phyloP scores from a whole-genome alignment of 1,140 invertebrate genomes.

The Anoplophora glabripennis region DNA sequence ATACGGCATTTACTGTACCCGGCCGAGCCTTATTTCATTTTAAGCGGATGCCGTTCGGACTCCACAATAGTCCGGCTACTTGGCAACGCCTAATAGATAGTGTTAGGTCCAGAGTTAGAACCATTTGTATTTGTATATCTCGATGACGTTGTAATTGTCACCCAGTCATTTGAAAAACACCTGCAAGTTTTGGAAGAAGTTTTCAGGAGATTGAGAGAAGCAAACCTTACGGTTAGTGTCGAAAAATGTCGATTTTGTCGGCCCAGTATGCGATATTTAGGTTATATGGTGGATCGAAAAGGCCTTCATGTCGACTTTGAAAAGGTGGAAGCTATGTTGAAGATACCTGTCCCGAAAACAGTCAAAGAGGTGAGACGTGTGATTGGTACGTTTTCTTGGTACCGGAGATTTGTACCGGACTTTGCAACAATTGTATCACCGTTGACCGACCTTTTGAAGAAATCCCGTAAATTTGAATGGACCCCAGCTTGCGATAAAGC shows the following conservation, averaged over 20 bases:
- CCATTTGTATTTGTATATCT: slow-evolving; percentile 34
- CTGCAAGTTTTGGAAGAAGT: slow-evolving; percentile 14
- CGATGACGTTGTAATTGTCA: slow-evolving; percentile 43
- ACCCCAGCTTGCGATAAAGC: slow-evolving; percentile 1
- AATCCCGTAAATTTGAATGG: slow-evolving; percentile 20
- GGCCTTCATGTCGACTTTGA: slow-evolving; percentile 3
- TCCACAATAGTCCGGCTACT: slow-evolving; percentile 42
- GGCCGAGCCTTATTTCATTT: slow-evolving; percentile 40
- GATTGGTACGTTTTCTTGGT: slow-evolving; percentile 14
- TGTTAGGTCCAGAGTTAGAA: slow-evolving; percentile 35
- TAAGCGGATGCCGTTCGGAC: slow-evolving; percentile 38
- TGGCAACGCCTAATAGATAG: slow-evolving; percentile 44
- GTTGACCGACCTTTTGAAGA: slow-evolving; percentile 35
- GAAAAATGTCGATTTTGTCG: slow-evolving; percentile 7
- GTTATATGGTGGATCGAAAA: neutral
- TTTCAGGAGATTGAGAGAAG: slow-evolving; percentile 15
- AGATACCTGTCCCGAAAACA: slow-evolving; percentile 37
- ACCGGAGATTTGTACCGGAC: slow-evolving; percentile 8
- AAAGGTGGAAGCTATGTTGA: slow-evolving; percentile 32
- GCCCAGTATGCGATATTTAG: slow-evolving; percentile 6
- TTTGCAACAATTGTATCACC: slow-evolving; percentile 15
- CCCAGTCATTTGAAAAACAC: slow-evolving; percentile 21
- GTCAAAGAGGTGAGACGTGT: slow-evolving; percentile 24
- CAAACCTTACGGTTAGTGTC: slow-evolving; percentile 10
- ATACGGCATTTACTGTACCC: slow-evolving; percentile 35